Conservation (phyloP, 2,888 invertebrate species). For the Pandemis cinnamomeana region DNA sequence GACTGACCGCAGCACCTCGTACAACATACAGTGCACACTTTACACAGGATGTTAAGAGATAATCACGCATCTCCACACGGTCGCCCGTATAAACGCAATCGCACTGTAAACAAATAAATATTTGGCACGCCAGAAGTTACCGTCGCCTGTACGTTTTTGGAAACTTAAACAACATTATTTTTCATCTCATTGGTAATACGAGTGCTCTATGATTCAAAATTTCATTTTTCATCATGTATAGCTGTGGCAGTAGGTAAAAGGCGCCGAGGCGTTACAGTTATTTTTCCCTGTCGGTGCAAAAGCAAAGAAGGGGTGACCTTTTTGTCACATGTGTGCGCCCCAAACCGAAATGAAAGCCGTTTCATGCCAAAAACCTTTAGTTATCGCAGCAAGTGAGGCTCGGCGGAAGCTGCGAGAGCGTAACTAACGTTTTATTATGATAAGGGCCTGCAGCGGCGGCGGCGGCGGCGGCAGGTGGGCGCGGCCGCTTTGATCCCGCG, state of each 20-base stretch:
- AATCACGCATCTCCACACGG: too few species aligned
- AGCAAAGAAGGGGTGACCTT: neutral
- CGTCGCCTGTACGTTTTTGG: too few species aligned
- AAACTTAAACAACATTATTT: neutral
- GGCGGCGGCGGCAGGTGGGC: neutral
- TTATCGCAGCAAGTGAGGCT: neutral
- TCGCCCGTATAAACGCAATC: too few species aligned
- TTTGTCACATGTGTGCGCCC: slow-evolving; percentile 5
- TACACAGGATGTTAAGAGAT: too few species aligned
- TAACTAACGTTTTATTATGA: slow-evolving; percentile 4
- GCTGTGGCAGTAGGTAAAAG: neutral
- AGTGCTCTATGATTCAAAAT: neutral
- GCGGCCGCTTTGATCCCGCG: neutral
- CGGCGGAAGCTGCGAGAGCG: neutral
- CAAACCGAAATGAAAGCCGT: neutral
- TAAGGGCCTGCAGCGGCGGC: neutral
- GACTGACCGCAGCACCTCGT: too few species aligned
- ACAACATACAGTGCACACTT: too few species aligned
- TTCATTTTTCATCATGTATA: neutral
- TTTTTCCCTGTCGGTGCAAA: neutral
- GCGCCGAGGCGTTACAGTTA: neutral
- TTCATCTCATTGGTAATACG: neutral
- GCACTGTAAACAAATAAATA: too few species aligned
- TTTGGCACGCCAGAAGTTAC: too few species aligned
- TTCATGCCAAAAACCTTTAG: slow-evolving; percentile 1